Conservation (phyloP, 2,113 vertebrate genomes). For the Dicentrarchus labrax region DNA sequence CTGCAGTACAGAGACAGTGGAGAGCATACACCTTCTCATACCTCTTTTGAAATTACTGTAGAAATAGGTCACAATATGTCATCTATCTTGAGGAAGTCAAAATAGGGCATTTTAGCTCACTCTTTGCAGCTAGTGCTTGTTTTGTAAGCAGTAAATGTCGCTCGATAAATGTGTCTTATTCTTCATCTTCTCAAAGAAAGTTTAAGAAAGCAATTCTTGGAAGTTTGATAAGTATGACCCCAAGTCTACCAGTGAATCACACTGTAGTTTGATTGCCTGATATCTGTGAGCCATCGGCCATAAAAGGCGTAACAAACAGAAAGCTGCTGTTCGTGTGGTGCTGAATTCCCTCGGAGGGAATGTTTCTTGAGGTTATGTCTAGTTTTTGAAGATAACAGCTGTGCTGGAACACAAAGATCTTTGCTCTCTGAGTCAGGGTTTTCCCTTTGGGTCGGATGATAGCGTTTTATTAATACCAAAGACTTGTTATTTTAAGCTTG, state of each 20-base stretch:
- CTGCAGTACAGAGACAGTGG: not conserved
- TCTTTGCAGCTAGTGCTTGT: too few relatives aligned
- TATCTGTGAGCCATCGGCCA: not conserved
- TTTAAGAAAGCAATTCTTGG: not conserved
- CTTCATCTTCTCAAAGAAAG: not conserved
- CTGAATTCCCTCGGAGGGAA: slow-evolving; percentile 44
- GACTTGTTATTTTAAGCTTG: slow-evolving; percentile 22
- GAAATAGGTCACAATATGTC: too few relatives aligned
- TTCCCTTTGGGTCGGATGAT: slow-evolving; percentile 53
- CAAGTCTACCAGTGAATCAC: not conserved
- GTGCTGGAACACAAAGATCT: slow-evolving; percentile 68
- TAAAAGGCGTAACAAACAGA: slow-evolving; percentile 13
- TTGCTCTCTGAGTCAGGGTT: slow-evolving; percentile 56
- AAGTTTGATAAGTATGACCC: not conserved
- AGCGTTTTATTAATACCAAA: slow-evolving; percentile 32
- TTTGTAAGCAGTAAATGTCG: not conserved
- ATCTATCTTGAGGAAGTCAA: too few relatives aligned
- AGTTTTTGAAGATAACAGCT: slow-evolving; percentile 72
- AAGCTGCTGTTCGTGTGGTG: slow-evolving; percentile 38
- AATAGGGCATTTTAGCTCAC: not conserved
- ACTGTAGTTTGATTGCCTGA: not conserved
- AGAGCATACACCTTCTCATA: not conserved
- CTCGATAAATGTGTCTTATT: not conserved
- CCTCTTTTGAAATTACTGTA: not conserved
- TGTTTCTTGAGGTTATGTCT: slow-evolving; percentile 50